Percentiles rank a stretch among this genome's conserved stretches.
Evolutionary conservation across 1,140 invertebrate genomes (phyloP).

Genomic region (Frieseomelitta varia): DNA sequence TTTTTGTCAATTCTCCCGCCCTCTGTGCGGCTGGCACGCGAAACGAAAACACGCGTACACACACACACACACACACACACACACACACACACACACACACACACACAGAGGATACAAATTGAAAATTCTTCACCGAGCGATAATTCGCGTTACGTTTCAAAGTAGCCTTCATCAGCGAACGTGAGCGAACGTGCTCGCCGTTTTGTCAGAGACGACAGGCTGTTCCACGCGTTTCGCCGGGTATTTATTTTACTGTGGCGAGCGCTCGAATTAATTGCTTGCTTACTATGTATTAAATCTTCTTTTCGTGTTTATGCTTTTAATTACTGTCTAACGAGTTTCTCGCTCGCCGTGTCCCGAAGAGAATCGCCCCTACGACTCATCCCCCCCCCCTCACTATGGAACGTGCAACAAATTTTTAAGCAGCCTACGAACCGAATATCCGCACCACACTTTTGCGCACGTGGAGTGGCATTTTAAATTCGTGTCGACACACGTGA

Average conservation of each 20-base stretch:
- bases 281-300: slow-evolving; percentile 5
- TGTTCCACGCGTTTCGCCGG: no score
- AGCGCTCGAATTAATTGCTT: background rate
- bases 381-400: background rate
- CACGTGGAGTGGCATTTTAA: no score
- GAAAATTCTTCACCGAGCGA: no score
- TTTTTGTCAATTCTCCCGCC: no score
- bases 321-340: slow-evolving; percentile 11
- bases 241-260: background rate
- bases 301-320: background rate
- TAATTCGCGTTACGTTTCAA: background rate
- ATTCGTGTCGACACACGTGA: no score
- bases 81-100: no score
- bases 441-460: no score
- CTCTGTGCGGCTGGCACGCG: no score
- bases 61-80: no score
- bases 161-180: background rate
- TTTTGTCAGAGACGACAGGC: no score
- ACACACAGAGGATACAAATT: no score
- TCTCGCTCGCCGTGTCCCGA: background rate
- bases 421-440: background rate
- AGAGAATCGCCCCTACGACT: background rate
- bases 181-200: background rate
- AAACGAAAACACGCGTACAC: no score
- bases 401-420: background rate